Evolutionary conservation across 30 jellyfish, hydroid and myxozoan species (phyloP).

Genomic region (Cassiopea xamachana): DNA sequence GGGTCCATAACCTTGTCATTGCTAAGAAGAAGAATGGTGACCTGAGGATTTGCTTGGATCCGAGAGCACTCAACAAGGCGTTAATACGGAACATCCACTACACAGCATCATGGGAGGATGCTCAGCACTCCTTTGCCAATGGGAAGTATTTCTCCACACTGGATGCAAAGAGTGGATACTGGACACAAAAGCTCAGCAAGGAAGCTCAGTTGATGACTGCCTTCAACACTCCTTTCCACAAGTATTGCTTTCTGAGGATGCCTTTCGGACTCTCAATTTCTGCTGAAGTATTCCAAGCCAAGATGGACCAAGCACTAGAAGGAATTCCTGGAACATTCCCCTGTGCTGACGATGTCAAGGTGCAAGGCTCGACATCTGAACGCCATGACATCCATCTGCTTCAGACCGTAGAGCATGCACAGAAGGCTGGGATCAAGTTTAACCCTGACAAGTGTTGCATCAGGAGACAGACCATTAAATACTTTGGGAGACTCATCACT

Average conservation of each 20-base stretch:
- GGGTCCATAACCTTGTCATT: conserved; percentile 36
- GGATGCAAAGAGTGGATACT: conserved; percentile 43
- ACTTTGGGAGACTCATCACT: conserved; percentile 7
- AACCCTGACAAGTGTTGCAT: conserved; percentile 13
- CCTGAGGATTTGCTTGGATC: conserved; percentile 3
- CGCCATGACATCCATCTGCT: conserved; percentile 32
- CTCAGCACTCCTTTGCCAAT: not conserved
- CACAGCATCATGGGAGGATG: conserved; percentile 27
- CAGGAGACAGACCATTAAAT: not conserved
- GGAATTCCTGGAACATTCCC: not conserved
- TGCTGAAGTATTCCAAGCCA: conserved; percentile 9
- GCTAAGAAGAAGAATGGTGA: not conserved
- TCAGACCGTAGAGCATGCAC: not conserved
- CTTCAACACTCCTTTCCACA: conserved; percentile 30
- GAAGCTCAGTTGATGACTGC: conserved; percentile 15
- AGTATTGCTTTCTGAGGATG: conserved; percentile 3
- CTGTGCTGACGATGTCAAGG: conserved; percentile 7
- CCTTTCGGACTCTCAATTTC: conserved; percentile 32
- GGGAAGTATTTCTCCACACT: conserved; percentile 16
- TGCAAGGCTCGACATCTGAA: conserved; percentile 12
- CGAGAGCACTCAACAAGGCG: conserved; percentile 30
- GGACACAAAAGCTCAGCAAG: conserved; percentile 1
- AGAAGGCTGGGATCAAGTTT: not conserved
- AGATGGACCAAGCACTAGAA: not conserved
- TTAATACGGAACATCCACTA: conserved; percentile 6